A percentile compares a stretch with the other conserved stretches of the same genome.
phyloP scores from a whole-genome alignment of 2,797 vertebrate genomes.

The Tragelaphus oryx region DNA sequence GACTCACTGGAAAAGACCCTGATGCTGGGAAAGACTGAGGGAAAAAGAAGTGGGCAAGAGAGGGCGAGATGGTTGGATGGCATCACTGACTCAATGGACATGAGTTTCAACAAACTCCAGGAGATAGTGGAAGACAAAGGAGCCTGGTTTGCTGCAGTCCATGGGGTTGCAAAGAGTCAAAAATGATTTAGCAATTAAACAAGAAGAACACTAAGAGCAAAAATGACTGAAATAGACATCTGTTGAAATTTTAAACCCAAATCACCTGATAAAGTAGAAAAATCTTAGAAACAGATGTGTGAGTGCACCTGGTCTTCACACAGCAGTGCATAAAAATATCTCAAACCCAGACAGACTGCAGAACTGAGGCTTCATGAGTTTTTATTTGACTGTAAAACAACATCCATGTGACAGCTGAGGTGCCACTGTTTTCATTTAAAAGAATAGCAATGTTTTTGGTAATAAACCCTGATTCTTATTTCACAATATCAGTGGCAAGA shows the following conservation, averaged over 20 bases:
- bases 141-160: not conserved
- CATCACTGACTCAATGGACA: not conserved
- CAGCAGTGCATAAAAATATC: slow-evolving; percentile 64
- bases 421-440: slow-evolving; percentile 18
- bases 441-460: slow-evolving; percentile 11
- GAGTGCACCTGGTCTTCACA: slow-evolving; percentile 64
- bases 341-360: slow-evolving; percentile 43
- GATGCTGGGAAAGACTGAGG: not conserved
- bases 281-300: slow-evolving; percentile 66
- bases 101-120: not conserved
- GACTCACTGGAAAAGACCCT: not conserved
- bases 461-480: not conserved
- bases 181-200: not conserved
- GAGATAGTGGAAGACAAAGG: not conserved
- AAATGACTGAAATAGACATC: slow-evolving; percentile 61
- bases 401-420: not conserved
- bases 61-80: not conserved
- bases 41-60: not conserved
- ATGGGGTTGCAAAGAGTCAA: not conserved
- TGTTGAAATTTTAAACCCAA: slow-evolving; percentile 63
- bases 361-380: not conserved
- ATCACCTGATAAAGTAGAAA: slow-evolving; percentile 67
- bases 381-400: slow-evolving; percentile 53
- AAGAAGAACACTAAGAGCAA: slow-evolving; percentile 38
- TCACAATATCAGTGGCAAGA: not conserved